Evolutionary conservation across 2,888 invertebrate species (phyloP), one percentile per base, ranked within the genome.

Genomic region (Cerastis rubricosa): DNA sequence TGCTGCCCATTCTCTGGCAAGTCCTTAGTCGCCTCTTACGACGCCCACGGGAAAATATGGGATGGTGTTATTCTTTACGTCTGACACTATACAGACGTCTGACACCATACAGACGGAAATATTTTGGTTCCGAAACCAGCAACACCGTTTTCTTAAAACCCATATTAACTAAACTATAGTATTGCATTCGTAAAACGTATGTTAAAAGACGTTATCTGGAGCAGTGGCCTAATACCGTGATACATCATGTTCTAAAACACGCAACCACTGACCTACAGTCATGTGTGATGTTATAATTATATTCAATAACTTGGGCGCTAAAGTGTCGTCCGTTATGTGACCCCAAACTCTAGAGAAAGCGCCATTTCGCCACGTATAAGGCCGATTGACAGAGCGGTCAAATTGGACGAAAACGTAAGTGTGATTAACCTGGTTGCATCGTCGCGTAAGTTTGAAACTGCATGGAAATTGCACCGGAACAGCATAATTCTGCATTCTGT

Each of bases 341-440:
- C 93, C 93, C 88, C 82, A 91, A 94, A 94, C 85, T 77, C 43
- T 81, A 80, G 90, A 91, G 93, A 93, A 93, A 93, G 92, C 89
- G 80, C 81, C 87, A 88, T 91, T 91, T 90, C 88, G 89, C 89
- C 87, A 86, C 90, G 81, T 88, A 86, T 89, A 89, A 83, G 83
- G 88, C 80, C 80, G 72, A 78, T 74, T 77, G 86, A 76, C 66
- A 35, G 71, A 69, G 66, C 61, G 49, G 54, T 65, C 80, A 76
- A 81, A 86, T 81, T 73, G 80, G 68, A 43, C 19, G 11, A 59
- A 29, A 1, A 35, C 47, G 54, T 45, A 35, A 29, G 64, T 45
- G 40, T 57, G 40, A 57, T 64, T 63, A 43, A 43, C 3, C 25
- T n/a, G 40, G 25, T 25, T 68, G 63, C 47, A 74, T 54, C 22